Evolutionary conservation across 2,113 vertebrate species (phyloP), one percentile per base, ranked within the genome.

Genomic region (Crocuta crocuta): DNA sequence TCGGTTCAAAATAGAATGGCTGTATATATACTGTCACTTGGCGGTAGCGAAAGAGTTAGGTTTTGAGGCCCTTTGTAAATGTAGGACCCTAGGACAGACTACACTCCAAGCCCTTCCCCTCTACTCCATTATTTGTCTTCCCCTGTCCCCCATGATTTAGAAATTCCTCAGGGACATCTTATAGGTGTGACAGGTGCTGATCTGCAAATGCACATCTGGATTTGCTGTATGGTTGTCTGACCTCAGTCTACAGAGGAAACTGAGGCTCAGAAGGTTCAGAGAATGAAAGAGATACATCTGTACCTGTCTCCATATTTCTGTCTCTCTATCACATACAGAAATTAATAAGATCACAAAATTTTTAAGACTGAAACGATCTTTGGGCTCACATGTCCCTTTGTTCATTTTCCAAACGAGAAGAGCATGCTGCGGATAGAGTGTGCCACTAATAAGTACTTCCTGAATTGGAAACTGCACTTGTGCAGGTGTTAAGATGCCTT

Each of bases 401-500:
- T 7, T 93, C 58, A 5, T 89, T 96, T 96, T 83, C 50, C 23
- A 78, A 88, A 55, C 55, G 65, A 81, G 61, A 90, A 94, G 61
- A 71, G 35, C 21, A 63, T 35, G 31, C 83, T 26, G 73, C 80
- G 53, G 13, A n/a, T 15, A 13, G n/a, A 63, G n/a, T 65, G 78
- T 15, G 33, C 70, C 58, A 23, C 43, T 35, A 58, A 35, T 73
- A 84, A 96, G 85, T 55, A 66, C 68, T 87, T 45, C 17, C 12
- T 90, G 87, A 66, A n/a, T 73, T 82, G 66, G 86, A 91, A 96
- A 66, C 28, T 23, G 6, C 15, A 13, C 71, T 96, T 87, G 19
- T 85, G 61, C 92, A 96, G 95, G 94, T 97, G 95, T 80, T 90
- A 78, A 82, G 92, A 39, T 73, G 76, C n/a, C 76, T 81, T 48